Percentiles rank a stretch among this genome's conserved stretches.
phyloP scores from a whole-genome alignment of 2,888 invertebrate species.

The Gisinianus flammeolus region DNA sequence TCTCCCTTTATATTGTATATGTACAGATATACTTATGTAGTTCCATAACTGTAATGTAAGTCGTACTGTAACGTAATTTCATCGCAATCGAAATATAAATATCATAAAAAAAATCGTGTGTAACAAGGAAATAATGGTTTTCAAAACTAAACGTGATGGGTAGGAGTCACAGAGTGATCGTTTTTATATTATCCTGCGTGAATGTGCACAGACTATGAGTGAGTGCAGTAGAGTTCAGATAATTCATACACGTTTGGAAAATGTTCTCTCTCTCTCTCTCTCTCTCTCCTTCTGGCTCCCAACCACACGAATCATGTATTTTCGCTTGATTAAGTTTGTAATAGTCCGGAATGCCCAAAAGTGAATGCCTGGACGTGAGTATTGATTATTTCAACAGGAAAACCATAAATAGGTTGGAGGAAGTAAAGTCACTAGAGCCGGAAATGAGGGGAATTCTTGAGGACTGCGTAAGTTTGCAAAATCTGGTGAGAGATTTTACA shows the following conservation, averaged over 20 bases:
- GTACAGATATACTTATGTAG: too few relatives aligned
- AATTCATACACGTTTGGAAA: neutral
- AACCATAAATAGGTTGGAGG: constrained; percentile 33
- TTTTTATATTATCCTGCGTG: neutral
- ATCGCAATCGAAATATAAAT: neutral
- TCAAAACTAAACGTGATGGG: neutral
- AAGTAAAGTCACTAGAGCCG: constrained; percentile 31
- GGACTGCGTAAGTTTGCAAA: constrained; percentile 22
- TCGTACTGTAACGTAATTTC: neutral
- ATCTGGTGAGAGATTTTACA: constrained; percentile 1
- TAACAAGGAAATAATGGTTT: neutral
- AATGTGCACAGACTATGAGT: neutral
- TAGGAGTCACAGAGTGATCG: neutral
- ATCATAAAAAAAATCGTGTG: neutral
- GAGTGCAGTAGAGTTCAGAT: neutral
- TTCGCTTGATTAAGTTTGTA: neutral
- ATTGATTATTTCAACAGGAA: constrained; percentile 37
- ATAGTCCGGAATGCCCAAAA: neutral
- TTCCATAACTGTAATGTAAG: too few relatives aligned
- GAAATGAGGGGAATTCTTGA: constrained; percentile 36
- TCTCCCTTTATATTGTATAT: too few relatives aligned
- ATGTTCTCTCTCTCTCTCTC: too few relatives aligned
- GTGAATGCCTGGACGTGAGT: neutral
- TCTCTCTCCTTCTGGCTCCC: too few relatives aligned
- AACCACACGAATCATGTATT: too few relatives aligned